These are phyloP conservation scores for Steinernema feltiae DNA, from an alignment of 1,140 invertebrate genomes.

Conservation along the genomic window DNA sequence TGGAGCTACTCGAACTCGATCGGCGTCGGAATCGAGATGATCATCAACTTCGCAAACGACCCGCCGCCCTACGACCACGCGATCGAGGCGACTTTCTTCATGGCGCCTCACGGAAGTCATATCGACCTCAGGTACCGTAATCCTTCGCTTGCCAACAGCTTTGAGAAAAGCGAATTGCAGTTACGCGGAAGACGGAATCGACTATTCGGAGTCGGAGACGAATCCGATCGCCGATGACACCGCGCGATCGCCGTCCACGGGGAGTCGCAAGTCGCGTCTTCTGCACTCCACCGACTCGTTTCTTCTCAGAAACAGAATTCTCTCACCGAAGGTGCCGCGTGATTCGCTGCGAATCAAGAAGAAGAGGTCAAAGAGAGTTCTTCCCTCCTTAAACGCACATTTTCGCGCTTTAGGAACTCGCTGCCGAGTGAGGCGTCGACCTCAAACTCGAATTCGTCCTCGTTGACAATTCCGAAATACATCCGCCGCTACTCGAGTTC, in stretches of 20 bases:
- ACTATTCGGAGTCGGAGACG: constrained; percentile 3
- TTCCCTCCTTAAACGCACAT: neutral
- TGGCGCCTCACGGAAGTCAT: neutral
- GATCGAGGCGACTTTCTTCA: constrained; percentile 3
- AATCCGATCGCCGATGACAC: neutral
- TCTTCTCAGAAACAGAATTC: neutral
- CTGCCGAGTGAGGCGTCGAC: neutral
- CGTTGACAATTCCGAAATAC: neutral
- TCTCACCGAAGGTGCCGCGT: neutral
- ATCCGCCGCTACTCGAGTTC: neutral
- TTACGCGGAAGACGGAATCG: neutral
- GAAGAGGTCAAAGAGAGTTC: neutral
- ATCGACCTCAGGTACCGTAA: neutral
- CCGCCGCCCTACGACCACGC: constrained; percentile 27
- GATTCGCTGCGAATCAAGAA: neutral
- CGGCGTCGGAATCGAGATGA: constrained; percentile 20
- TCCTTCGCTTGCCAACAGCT: no score
- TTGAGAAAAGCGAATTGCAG: neutral
- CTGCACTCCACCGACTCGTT: neutral
- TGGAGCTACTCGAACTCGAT: constrained; percentile 31
- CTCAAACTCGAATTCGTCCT: neutral
- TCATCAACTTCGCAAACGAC: constrained; percentile 20
- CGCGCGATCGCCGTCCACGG: neutral
- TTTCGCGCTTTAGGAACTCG: neutral
- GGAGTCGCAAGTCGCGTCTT: neutral